phyloP scores from a whole-genome alignment of 2,113 vertebrate genomes.

The Tenebrosternarchus preto region DNA sequence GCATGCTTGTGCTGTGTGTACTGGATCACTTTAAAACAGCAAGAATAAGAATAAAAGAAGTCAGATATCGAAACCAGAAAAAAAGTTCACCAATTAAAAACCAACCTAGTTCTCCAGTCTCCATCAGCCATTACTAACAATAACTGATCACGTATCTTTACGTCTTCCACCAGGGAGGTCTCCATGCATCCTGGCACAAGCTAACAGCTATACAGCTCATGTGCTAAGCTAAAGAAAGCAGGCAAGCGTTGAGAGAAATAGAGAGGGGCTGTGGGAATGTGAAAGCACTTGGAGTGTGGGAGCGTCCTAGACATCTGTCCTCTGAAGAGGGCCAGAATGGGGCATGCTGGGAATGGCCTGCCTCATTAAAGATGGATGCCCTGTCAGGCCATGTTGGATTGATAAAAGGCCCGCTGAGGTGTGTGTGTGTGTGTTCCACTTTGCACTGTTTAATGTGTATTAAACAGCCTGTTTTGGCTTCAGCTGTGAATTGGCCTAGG shows the following conservation, averaged over 20 bases:
- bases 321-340: slow-evolving; percentile 55
- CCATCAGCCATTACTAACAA: background rate
- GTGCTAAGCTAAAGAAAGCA: slow-evolving; percentile 3
- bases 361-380: slow-evolving; percentile 58
- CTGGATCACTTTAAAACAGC: slow-evolving; percentile 14
- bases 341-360: slow-evolving; percentile 50
- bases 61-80: no score
- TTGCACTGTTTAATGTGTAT: slow-evolving; percentile 19
- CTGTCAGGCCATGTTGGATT: slow-evolving; percentile 44
- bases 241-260: slow-evolving; percentile 26
- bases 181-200: background rate
- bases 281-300: slow-evolving; percentile 49
- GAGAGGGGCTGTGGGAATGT: slow-evolving; percentile 40
- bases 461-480: slow-evolving; percentile 17
- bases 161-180: background rate
- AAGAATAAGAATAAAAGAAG: slow-evolving; percentile 20
- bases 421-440: slow-evolving; percentile 8
- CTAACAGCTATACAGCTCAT: background rate
- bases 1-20: slow-evolving; percentile 48
- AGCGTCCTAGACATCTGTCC: slow-evolving; percentile 55
- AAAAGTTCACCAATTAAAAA: slow-evolving; percentile 1
- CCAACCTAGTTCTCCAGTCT: background rate
- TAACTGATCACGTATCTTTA: background rate
- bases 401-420: slow-evolving; percentile 42
- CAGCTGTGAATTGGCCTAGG: slow-evolving; percentile 8